phyloP scores from a whole-genome alignment of 2,113 vertebrate species.

The Coracopsis vasa region DNA sequence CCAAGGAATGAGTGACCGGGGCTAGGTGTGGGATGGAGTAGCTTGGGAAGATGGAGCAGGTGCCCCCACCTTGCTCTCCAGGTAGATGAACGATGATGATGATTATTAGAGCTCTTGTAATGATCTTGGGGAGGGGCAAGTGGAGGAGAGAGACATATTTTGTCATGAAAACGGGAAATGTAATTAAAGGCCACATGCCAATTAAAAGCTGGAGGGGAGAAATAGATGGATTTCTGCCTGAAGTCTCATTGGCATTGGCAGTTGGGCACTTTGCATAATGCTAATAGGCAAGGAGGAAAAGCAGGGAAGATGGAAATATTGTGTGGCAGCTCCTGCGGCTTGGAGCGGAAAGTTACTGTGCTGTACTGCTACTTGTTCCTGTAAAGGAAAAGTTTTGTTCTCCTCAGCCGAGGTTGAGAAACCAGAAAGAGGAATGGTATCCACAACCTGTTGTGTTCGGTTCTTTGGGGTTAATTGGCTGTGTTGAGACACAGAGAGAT shows the following conservation, averaged over 20 bases:
- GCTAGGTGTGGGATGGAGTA: background rate
- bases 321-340: background rate
- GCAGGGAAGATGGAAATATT: background rate
- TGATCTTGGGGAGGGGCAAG: background rate
- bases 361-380: too few species aligned
- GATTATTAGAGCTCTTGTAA: background rate
- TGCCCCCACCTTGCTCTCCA: background rate
- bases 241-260: background rate
- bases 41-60: background rate
- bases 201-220: background rate
- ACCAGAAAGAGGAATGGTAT: accelerated
- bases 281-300: background rate
- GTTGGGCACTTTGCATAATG: background rate
- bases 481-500: accelerated
- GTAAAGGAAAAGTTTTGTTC: background rate
- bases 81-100: background rate
- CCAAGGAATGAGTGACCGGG: background rate
- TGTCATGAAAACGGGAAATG: background rate
- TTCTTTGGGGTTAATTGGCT: background rate
- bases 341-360: background rate
- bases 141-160: background rate
- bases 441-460: background rate
- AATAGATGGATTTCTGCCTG: slow-evolving; percentile 28
- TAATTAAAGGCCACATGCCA: slow-evolving; percentile 13
- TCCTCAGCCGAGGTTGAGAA: background rate